Evolutionary conservation across 2,888 invertebrate species (phyloP).

Genomic region (Seladonia tumulorum): DNA sequence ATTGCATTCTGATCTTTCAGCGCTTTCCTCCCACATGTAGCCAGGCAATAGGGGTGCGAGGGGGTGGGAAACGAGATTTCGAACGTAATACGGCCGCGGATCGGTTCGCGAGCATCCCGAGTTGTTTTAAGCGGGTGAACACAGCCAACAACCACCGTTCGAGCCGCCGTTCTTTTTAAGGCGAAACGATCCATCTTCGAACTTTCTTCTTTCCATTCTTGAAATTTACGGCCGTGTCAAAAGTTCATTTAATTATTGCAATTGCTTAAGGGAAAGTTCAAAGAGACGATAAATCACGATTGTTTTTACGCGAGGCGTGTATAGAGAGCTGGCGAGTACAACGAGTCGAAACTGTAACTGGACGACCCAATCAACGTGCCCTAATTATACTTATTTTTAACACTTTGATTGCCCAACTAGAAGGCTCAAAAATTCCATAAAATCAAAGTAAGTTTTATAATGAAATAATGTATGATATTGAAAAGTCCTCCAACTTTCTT

Average conservation of each 20-base stretch:
- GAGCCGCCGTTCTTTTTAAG: not conserved
- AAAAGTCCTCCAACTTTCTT: too few species aligned
- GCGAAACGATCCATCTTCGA: not conserved
- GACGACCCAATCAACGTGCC: not conserved
- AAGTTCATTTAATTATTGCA: not conserved
- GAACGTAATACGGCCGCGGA: constrained; percentile 43
- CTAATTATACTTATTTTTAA: too few species aligned
- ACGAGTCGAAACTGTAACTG: not conserved
- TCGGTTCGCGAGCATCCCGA: constrained; percentile 38
- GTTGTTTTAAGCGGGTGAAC: constrained; percentile 34
- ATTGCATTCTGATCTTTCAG: constrained; percentile 53
- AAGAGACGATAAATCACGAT: constrained; percentile 1
- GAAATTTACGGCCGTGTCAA: not conserved
- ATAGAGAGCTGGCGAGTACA: not conserved
- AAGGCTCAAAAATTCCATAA: too few species aligned
- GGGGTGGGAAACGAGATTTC: constrained; percentile 29
- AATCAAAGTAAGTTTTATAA: too few species aligned
- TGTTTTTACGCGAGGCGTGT: not conserved
- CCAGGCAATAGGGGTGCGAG: not conserved
- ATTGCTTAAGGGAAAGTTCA: not conserved
- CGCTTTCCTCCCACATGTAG: constrained; percentile 32
- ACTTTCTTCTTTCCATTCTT: not conserved
- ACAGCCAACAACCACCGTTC: constrained; percentile 14
- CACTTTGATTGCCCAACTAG: too few species aligned
- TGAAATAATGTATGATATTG: too few species aligned